Evolutionary conservation across 2,888 invertebrate genomes (phyloP), one percentile per base, ranked within the genome.

Genomic region (Coecobrya sp.): DNA sequence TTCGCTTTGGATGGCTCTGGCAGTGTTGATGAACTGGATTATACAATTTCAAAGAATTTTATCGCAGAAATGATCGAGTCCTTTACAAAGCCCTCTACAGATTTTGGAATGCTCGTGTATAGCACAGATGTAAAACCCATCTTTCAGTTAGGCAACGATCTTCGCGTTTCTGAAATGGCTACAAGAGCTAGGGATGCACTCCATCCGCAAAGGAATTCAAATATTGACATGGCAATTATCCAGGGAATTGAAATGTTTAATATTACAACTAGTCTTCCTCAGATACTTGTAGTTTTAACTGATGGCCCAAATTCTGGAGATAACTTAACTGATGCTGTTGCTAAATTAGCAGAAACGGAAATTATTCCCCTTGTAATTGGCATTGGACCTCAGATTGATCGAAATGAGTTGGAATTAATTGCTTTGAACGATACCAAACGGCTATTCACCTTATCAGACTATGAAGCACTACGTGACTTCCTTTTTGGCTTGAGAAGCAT

Each of bases 1-100:
- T 81, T 93, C n/a, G 89, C 93, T 1, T n/a, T 94, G 22, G 94
- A 94, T 55, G 90, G 92, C 0, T 94, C 94, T 11, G 92, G 91
- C 0, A 93, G 93, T 82, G 89, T 94, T 16, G 4, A 16, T 16
- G 11, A 85, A 86, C 13, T 16, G 7, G 27, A 70, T 70, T 94
- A 82, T 42, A 0, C 70, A 25, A 76, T 22, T 25, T 93, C 92
- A 0, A 92, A 90, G 62, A 25, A 55, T 11, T 94, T 93, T 76
- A 70, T 82, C 0, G 92, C 90, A 2, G 25, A 89, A n/a, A 22
- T 94, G n/a, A 79, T 92, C 13, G 30, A 81, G n/a, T 85, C 85
- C 0, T 93, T 93, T 52, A 85, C 93, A n/a, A 22, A 62, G 42
- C 86, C 92, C 10, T 81, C 42, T 19, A 91, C 81, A 2, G 27